phyloP scores from a whole-genome alignment of 2,888 invertebrate species.

The Abrostola tripartita region DNA sequence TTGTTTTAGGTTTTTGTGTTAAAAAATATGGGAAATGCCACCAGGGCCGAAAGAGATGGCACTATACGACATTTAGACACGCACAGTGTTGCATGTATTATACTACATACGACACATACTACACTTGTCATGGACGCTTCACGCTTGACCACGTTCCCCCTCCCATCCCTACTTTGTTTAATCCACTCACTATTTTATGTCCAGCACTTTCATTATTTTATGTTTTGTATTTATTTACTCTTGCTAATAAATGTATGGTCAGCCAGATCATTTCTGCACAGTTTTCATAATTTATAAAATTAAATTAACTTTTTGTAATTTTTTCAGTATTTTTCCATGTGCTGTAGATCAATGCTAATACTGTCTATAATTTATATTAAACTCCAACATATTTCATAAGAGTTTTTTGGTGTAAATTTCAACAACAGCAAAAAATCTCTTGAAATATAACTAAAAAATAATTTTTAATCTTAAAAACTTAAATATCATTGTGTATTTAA shows the following conservation, averaged over 20 bases:
- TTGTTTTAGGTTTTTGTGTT: conserved; percentile 76
- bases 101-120: conserved; percentile 35
- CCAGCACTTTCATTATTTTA: conserved; percentile 51
- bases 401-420: too few species aligned
- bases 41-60: conserved; percentile 88
- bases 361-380: conserved; percentile 1
- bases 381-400: background rate
- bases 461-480: too few species aligned
- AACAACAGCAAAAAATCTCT: too few species aligned
- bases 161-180: conserved; percentile 49
- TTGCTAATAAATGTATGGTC: conserved; percentile 38
- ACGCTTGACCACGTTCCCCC: conserved; percentile 61
- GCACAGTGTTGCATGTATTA: conserved; percentile 78
- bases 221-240: conserved; percentile 37
- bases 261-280: conserved; percentile 42
- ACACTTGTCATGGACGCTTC: conserved; percentile 60
- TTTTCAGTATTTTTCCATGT: conserved; percentile 31
- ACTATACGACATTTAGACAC: conserved; percentile 72
- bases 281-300: conserved; percentile 11
- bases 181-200: conserved; percentile 48
- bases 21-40: conserved; percentile 78
- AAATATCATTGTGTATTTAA: background rate
- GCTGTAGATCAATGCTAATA: conserved; percentile 45
- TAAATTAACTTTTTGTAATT: conserved; percentile 6
- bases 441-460: too few species aligned